phyloP scores from a whole-genome alignment of 1,140 invertebrate genomes.

The Centruroides sculpturatus region DNA sequence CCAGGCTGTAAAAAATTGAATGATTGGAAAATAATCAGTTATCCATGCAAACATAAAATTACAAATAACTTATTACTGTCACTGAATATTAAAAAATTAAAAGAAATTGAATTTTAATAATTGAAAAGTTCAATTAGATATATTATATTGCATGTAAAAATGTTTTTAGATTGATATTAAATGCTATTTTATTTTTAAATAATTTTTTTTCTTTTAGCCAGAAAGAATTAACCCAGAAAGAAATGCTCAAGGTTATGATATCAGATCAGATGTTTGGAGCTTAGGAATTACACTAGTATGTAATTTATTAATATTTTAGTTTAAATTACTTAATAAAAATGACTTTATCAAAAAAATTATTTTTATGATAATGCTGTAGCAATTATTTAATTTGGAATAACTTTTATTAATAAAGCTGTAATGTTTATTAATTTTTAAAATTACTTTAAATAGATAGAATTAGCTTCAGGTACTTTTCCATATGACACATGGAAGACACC shows the following conservation, averaged over 20 bases:
- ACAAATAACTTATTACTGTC: too few relatives aligned
- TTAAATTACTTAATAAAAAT: not conserved
- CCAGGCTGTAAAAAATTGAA: too few relatives aligned
- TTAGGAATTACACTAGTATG: constrained; percentile 86
- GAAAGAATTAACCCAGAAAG: constrained; percentile 89
- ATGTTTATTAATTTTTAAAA: not conserved
- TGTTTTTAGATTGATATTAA: too few relatives aligned
- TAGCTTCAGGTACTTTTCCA: constrained; percentile 35
- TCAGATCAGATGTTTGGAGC: constrained; percentile 97
- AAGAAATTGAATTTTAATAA: not conserved
- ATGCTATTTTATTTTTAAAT: too few relatives aligned
- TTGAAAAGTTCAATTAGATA: not conserved
- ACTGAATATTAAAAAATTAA: too few relatives aligned
- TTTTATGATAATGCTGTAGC: not conserved
- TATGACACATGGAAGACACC: constrained; percentile 78
- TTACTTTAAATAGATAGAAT: not conserved
- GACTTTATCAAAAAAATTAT: too few relatives aligned
- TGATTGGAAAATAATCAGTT: too few relatives aligned
- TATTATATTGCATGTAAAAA: not conserved
- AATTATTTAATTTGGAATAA: not conserved
- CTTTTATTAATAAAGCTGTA: not conserved
- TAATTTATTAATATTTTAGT: not conserved
- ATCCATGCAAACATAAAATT: too few relatives aligned
- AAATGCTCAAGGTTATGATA: constrained; percentile 86
- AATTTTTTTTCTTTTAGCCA: constrained; percentile 44